A percentile compares a stretch with the other conserved stretches of the same genome.
These are phyloP conservation scores for Oreonectes daqikongensis DNA, from an alignment of 2,797 vertebrate genomes.

Conservation along the genomic window DNA sequence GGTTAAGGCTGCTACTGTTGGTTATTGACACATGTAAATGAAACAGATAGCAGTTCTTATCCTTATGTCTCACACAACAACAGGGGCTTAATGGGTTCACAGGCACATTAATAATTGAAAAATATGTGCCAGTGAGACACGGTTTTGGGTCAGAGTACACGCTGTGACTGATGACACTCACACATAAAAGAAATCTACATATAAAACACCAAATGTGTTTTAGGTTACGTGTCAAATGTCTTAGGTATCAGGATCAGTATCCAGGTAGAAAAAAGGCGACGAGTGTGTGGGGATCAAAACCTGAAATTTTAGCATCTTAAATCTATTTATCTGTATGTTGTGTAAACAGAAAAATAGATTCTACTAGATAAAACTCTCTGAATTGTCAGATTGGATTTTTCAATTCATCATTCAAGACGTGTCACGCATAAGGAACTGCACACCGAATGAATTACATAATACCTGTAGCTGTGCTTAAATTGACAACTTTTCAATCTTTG, in stretches of 20 bases:
- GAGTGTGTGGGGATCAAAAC: background rate
- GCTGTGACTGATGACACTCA: background rate
- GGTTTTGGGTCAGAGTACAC: background rate
- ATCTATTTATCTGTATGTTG: no score
- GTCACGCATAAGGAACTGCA: no score
- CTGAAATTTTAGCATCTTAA: no score
- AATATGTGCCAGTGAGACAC: background rate
- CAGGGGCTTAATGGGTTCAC: constrained; percentile 28
- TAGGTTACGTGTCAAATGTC: background rate
- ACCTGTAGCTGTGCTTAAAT: no score
- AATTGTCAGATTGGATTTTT: no score
- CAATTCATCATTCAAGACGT: no score
- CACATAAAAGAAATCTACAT: background rate
- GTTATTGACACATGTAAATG: constrained; percentile 14
- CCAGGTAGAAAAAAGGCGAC: background rate
- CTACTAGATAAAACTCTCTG: no score
- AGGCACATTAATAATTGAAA: constrained; percentile 9
- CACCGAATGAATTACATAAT: no score
- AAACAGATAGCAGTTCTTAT: constrained; percentile 19
- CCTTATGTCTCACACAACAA: constrained; percentile 16
- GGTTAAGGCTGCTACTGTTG: background rate
- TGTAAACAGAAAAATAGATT: no score
- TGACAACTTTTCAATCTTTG: background rate
- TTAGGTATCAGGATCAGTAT: background rate
- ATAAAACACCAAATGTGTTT: background rate